A percentile compares a stretch with the other conserved stretches of the same genome.
Conservation (phyloP, 2,888 invertebrate species). For the Boloria selene region DNA sequence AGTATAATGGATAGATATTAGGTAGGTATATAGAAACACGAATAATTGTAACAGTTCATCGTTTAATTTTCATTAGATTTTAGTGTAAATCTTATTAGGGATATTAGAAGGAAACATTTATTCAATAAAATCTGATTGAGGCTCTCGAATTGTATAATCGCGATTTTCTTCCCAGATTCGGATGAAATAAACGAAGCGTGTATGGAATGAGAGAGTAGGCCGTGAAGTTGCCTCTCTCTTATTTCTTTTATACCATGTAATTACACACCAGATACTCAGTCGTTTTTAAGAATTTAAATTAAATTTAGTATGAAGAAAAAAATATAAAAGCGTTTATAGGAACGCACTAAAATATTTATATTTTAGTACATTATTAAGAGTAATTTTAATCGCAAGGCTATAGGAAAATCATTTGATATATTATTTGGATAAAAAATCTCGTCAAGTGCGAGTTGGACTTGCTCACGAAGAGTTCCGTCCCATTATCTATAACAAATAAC, state of each 20-base stretch:
- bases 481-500: too few species aligned
- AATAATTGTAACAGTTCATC: neutral
- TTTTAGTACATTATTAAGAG: too few species aligned
- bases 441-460: too few species aligned
- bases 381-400: too few species aligned
- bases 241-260: slow-evolving; percentile 21
- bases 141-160: slow-evolving; percentile 20
- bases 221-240: slow-evolving; percentile 23
- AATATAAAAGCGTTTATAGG: neutral
- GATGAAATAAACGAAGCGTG: slow-evolving; percentile 29
- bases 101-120: slow-evolving; percentile 23
- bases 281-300: neutral
- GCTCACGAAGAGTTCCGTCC: too few species aligned
- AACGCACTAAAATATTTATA: too few species aligned
- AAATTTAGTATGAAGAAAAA: neutral
- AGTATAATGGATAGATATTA: too few species aligned
- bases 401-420: too few species aligned
- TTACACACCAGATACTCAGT: slow-evolving; percentile 4
- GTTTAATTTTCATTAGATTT: slow-evolving; percentile 1
- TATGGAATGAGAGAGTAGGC: slow-evolving; percentile 21
- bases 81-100: slow-evolving; percentile 6
- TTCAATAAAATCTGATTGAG: slow-evolving; percentile 25
- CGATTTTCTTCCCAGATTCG: slow-evolving; percentile 16
- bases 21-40: too few species aligned
- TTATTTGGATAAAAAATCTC: too few species aligned